phyloP scores from a whole-genome alignment of 1,140 invertebrate genomes.

The Oedothorax gibbosus region DNA sequence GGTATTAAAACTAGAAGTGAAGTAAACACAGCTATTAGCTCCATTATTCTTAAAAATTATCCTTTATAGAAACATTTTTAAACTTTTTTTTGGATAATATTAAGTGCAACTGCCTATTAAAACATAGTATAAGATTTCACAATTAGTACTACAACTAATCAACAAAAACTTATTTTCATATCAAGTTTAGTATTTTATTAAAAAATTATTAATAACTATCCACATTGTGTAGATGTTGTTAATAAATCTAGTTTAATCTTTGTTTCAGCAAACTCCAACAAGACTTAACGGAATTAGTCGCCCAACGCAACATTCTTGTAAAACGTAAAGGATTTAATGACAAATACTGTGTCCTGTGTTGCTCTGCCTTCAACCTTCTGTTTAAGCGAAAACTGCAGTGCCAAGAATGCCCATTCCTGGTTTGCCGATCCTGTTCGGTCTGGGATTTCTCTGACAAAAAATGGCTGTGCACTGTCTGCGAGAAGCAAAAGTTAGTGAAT shows the following conservation, averaged over 20 bases:
- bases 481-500: conserved; percentile 57
- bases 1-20: too few relatives aligned
- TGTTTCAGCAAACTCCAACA: conserved; percentile 67
- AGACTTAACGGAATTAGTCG: conserved; percentile 65
- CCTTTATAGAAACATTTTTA: too few relatives aligned
- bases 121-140: too few relatives aligned
- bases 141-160: too few relatives aligned
- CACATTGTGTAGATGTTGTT: too few relatives aligned
- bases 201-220: too few relatives aligned
- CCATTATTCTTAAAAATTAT: too few relatives aligned
- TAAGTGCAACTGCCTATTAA: too few relatives aligned
- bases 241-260: background rate
- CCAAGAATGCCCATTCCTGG: conserved; percentile 61
- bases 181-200: too few relatives aligned
- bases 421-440: conserved; percentile 63
- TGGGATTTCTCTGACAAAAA: conserved; percentile 57
- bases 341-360: conserved; percentile 68
- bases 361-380: conserved; percentile 65
- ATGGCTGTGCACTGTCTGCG: conserved; percentile 63
- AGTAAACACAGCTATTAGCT: too few relatives aligned
- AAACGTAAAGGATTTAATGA: conserved; percentile 67
- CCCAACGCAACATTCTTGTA: conserved; percentile 65
- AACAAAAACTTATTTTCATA: too few relatives aligned
- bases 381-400: conserved; percentile 64
- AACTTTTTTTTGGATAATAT: too few relatives aligned